phyloP scores from a whole-genome alignment of 2,113 vertebrate species.

The Neodontobutis hainanensis region DNA sequence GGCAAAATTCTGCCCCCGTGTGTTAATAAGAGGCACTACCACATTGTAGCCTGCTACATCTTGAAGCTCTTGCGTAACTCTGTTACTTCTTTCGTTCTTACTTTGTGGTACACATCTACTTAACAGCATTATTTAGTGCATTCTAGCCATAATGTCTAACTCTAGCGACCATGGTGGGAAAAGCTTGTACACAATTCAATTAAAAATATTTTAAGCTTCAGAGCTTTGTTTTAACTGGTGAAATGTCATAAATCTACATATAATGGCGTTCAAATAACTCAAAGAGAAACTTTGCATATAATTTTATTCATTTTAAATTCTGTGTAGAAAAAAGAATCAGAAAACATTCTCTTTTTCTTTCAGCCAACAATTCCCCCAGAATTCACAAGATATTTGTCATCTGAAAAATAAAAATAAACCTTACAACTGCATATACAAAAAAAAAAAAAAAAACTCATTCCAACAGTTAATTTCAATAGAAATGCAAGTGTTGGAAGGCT shows the following conservation, averaged over 20 bases:
- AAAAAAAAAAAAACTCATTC: slow-evolving; percentile 65
- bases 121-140: too few relatives aligned
- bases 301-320: slow-evolving; percentile 78
- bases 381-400: slow-evolving; percentile 70
- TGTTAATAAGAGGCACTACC: not conserved
- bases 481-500: slow-evolving; percentile 65
- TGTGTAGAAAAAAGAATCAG: slow-evolving; percentile 73
- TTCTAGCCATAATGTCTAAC: too few relatives aligned
- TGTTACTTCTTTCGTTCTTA: too few relatives aligned
- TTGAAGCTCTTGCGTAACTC: too few relatives aligned
- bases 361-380: slow-evolving; percentile 64
- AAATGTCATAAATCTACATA: not conserved
- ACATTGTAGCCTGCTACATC: not conserved
- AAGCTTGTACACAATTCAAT: too few relatives aligned
- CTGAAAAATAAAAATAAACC: slow-evolving; percentile 60
- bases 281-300: slow-evolving; percentile 67
- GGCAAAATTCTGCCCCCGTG: slow-evolving; percentile 14
- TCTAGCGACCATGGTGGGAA: too few relatives aligned
- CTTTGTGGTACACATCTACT: too few relatives aligned
- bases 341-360: slow-evolving; percentile 73
- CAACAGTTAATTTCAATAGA: slow-evolving; percentile 69
- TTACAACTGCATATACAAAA: slow-evolving; percentile 78
- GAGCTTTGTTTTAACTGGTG: too few relatives aligned
- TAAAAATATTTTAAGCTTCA: too few relatives aligned
- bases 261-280: slow-evolving; percentile 6